phyloP scores from a whole-genome alignment of 2,113 vertebrate genomes.

The Vulpes ferrilata region DNA sequence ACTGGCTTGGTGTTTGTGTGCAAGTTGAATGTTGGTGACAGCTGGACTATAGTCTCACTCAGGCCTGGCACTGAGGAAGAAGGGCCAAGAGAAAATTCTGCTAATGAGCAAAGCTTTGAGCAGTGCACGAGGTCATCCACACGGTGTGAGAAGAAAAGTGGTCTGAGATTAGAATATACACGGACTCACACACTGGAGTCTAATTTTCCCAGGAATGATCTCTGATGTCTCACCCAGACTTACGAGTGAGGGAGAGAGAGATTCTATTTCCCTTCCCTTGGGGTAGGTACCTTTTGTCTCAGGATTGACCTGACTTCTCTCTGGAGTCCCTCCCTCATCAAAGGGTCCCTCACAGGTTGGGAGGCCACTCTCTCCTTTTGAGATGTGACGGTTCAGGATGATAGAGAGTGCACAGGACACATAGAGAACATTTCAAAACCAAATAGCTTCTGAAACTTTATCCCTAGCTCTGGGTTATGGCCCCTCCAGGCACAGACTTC shows the following conservation, averaged over 20 bases:
- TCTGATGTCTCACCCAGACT: not conserved
- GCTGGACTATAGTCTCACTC: not conserved
- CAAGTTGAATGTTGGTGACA: not conserved
- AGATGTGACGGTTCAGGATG: not conserved
- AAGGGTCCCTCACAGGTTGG: not conserved
- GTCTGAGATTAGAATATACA: not conserved
- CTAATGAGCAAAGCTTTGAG: not conserved
- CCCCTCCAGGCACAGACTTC: conserved; percentile 38
- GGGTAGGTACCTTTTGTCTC: not conserved
- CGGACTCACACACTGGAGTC: accelerated
- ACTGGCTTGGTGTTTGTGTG: not conserved
- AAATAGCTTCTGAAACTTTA: conserved; percentile 42
- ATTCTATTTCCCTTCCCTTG: not conserved
- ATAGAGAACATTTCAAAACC: not conserved
- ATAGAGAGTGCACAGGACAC: not conserved
- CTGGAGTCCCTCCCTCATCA: not conserved
- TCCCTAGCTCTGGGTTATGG: not conserved
- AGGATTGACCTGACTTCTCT: not conserved
- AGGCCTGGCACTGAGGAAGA: not conserved
- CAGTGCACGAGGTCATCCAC: accelerated
- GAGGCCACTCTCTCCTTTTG: not conserved
- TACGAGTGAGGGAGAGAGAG: not conserved
- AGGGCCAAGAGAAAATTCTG: not conserved
- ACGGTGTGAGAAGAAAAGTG: not conserved
- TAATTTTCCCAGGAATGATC: not conserved